Percentiles rank a stretch among this genome's conserved stretches.
These are phyloP conservation scores for Pterostichus madidus DNA, from an alignment of 2,888 invertebrate species.

Conservation along the genomic window DNA sequence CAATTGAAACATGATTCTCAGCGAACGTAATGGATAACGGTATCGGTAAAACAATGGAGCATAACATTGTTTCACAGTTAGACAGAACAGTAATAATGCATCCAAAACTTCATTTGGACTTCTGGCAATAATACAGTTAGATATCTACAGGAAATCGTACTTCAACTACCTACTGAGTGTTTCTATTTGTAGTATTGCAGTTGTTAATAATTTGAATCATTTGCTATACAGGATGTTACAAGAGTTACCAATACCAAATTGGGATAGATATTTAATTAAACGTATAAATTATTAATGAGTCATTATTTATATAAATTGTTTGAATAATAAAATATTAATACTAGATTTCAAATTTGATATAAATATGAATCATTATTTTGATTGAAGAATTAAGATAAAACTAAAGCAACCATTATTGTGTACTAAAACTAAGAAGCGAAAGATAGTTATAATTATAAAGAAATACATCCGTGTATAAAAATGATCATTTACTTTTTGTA, in stretches of 20 bases:
- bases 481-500: not conserved
- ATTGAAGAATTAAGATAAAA: too few species aligned
- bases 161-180: slow-evolving; percentile 22
- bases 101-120: slow-evolving; percentile 46
- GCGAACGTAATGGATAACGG: slow-evolving; percentile 35
- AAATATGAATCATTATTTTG: too few species aligned
- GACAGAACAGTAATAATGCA: slow-evolving; percentile 58
- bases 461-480: slow-evolving; percentile 1
- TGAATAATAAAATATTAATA: too few species aligned
- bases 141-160: slow-evolving; percentile 38
- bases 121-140: slow-evolving; percentile 42
- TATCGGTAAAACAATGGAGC: slow-evolving; percentile 57
- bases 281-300: slow-evolving; percentile 3
- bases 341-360: too few species aligned
- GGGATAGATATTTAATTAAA: not conserved
- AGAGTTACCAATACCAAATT: not conserved
- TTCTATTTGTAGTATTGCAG: not conserved
- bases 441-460: not conserved
- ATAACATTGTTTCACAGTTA: slow-evolving; percentile 53
- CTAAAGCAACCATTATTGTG: too few species aligned
- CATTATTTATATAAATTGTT: too few species aligned
- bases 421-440: too few species aligned
- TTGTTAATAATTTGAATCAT: slow-evolving; percentile 16
- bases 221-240: slow-evolving; percentile 23
- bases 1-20: slow-evolving; percentile 18